Conservation (phyloP, 1,140 invertebrate genomes). For the Trigoniulus corallinus region DNA sequence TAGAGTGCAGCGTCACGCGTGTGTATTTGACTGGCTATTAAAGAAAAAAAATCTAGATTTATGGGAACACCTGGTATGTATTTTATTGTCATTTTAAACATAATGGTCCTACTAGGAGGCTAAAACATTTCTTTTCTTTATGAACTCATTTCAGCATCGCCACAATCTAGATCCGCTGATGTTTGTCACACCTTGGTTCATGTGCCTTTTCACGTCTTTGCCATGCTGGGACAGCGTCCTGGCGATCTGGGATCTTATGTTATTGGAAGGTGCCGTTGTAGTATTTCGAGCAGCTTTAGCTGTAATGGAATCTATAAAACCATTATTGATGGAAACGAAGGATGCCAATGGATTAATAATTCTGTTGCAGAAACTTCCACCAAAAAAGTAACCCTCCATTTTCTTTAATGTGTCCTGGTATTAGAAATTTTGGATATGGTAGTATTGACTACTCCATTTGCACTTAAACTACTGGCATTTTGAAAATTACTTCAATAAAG, state of each 20-base stretch:
- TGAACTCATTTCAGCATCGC: background rate
- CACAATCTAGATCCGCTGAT: slow-evolving; percentile 9
- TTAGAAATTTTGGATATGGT: no score
- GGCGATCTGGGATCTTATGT: slow-evolving; percentile 11
- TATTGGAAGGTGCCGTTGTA: slow-evolving; percentile 9
- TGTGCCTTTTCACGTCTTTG: slow-evolving; percentile 11
- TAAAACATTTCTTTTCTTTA: background rate
- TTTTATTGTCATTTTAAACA: background rate
- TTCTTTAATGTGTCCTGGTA: no score
- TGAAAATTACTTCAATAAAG: background rate
- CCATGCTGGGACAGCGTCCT: slow-evolving; percentile 13
- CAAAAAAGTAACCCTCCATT: slow-evolving; percentile 6
- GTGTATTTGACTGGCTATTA: slow-evolving; percentile 3
- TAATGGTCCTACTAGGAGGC: background rate
- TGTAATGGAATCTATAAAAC: slow-evolving; percentile 3
- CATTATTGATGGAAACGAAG: background rate
- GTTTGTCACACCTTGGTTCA: slow-evolving; percentile 14
- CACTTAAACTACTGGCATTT: no score
- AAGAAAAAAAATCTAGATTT: background rate
- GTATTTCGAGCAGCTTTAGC: slow-evolving; percentile 8
- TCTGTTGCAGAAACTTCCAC: slow-evolving; percentile 4
- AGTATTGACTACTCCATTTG: no score
- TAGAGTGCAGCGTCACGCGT: slow-evolving; percentile 3
- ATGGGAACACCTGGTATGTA: slow-evolving; percentile 3
- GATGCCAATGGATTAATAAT: slow-evolving; percentile 3